Base-by-base conservation (phyloP, 2,888 invertebrate species). In the Anorthoa munda region DNA sequence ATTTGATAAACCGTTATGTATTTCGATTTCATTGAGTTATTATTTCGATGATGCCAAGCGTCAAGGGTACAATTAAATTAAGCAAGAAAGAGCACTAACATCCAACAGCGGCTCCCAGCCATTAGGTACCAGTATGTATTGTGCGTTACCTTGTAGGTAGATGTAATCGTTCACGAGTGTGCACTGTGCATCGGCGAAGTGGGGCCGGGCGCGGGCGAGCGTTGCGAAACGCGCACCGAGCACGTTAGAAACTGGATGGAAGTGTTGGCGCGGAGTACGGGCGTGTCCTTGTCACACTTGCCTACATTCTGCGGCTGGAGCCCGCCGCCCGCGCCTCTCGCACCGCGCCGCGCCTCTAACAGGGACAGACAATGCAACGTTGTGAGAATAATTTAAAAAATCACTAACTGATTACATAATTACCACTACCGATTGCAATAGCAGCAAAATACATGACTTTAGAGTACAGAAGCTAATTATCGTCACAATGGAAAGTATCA, bases 251-350 rank as follows among this genome's bases (percentile, higher is more conserved):
- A 96, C 96, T 96, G 94, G 95, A 95, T 96, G 95, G 96, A 95
- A 95, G 95, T 95, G 94, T 94, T 95, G 93, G 94, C 93, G 92
- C 94, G 92, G 92, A 93, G 95, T 95, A 95, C 96, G 95, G 95
- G 96, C 94, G 95, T 95, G 96, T 95, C 96, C 96, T 96, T 96
- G 96, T 96, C 96, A 96, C 95, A 95, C 93, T 96, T 96, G 96
- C 96, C 96, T 95, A 96, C 96, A 96, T 96, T 96, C 95, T 94
- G 93, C 91, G 92, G 92, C 93, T 91, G 90, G 91, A 93, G 91
- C 90, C 90, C 92, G 88, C 93, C 92, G 91, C 93, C 92, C 93
- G 89, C 93, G 82, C 92, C 89, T 86, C 89, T 79, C 83, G 75
- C 90, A 86, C 91, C 90, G 87, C 88, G 84, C 89, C 90, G 86